phyloP scores from a whole-genome alignment of 2,888 invertebrate genomes.

The Tyria jacobaeae region DNA sequence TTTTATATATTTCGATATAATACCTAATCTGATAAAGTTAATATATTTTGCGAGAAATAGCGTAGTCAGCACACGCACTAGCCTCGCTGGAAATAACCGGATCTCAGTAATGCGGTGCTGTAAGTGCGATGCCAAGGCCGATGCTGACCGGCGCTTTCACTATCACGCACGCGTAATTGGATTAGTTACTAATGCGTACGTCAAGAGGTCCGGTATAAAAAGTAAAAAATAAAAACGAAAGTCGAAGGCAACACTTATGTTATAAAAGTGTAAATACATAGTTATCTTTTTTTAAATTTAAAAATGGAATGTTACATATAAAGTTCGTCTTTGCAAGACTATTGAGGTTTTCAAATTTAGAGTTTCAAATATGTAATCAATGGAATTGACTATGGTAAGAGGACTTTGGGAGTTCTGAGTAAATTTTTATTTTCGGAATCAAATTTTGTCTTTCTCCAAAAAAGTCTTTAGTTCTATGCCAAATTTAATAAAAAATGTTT shows the following conservation, averaged over 20 bases:
- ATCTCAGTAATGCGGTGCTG: slow-evolving; percentile 46
- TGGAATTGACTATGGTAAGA: not conserved
- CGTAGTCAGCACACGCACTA: slow-evolving; percentile 16
- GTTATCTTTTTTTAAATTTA: not conserved
- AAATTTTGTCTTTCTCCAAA: too few species aligned
- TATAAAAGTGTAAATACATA: not conserved
- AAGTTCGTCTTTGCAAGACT: not conserved
- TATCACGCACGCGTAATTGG: slow-evolving; percentile 51
- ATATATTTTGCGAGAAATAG: not conserved
- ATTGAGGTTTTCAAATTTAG: not conserved
- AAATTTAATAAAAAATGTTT: too few species aligned
- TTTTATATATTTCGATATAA: too few species aligned
- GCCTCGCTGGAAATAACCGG: slow-evolving; percentile 45
- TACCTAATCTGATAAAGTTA: too few species aligned
- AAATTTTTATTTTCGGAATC: too few species aligned
- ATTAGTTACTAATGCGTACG: slow-evolving; percentile 41
- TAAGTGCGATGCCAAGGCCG: slow-evolving; percentile 62
- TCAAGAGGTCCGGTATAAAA: slow-evolving; percentile 9
- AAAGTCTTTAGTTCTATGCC: too few species aligned
- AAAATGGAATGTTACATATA: not conserved
- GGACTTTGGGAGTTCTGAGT: not conserved
- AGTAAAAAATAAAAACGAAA: slow-evolving; percentile 16
- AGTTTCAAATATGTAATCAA: not conserved
- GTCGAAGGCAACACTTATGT: slow-evolving; percentile 12
- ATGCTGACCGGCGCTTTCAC: slow-evolving; percentile 63